A percentile compares a stretch with the other conserved stretches of the same genome.
phyloP scores from a whole-genome alignment of 2,888 invertebrate genomes.

The Andrena haemorrhoa region DNA sequence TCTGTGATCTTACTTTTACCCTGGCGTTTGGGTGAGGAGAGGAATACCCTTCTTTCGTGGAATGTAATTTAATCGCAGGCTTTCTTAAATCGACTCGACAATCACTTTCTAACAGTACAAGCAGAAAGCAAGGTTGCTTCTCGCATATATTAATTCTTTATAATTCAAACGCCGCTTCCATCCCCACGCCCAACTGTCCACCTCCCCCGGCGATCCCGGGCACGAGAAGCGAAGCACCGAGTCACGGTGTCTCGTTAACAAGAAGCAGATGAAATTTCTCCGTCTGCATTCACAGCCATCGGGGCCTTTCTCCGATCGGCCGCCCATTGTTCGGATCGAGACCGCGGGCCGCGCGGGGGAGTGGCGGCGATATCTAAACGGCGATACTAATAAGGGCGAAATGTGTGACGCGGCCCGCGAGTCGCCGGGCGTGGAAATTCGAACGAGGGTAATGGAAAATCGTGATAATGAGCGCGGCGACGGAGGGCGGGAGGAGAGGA shows the following conservation, averaged over 20 bases:
- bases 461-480: constrained; percentile 70
- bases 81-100: too few species aligned
- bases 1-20: too few species aligned
- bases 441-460: constrained; percentile 78
- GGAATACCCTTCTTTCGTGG: too few species aligned
- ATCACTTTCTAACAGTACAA: too few species aligned
- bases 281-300: neutral
- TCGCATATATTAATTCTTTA: too few species aligned
- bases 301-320: neutral
- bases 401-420: constrained; percentile 62
- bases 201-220: too few species aligned
- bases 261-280: constrained; percentile 2
- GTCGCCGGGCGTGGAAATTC: constrained; percentile 69
- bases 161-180: too few species aligned
- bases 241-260: neutral
- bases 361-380: neutral
- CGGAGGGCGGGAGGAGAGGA: constrained; percentile 44
- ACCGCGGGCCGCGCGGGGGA: neutral
- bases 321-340: constrained; percentile 30
- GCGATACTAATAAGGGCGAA: constrained; percentile 51
- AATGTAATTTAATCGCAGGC: too few species aligned
- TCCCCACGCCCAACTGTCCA: too few species aligned
- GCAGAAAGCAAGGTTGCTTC: too few species aligned
- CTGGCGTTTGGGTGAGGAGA: too few species aligned
- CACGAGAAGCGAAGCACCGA: neutral